These are phyloP conservation scores for Sparus aurata DNA, from an alignment of 2,797 vertebrate genomes.

Conservation along the genomic window DNA sequence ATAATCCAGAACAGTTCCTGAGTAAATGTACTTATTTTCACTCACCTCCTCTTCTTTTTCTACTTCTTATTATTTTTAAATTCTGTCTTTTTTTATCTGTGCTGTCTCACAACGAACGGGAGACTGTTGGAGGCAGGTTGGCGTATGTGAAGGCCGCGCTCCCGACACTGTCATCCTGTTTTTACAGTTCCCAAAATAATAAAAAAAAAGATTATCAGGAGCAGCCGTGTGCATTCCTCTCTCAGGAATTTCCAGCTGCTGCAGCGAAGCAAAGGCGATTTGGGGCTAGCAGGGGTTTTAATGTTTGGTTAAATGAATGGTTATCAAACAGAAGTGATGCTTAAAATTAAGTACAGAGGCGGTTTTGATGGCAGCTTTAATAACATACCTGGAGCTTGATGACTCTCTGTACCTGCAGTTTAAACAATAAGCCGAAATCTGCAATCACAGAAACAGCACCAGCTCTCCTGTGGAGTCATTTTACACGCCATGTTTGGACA, in stretches of 20 bases:
- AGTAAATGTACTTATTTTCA: not conserved
- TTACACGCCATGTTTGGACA: constrained; percentile 41
- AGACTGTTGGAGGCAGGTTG: too few relatives aligned
- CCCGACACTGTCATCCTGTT: too few relatives aligned
- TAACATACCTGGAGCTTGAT: not conserved
- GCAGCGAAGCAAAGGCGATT: not conserved
- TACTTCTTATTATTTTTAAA: too few relatives aligned
- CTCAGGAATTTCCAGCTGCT: not conserved
- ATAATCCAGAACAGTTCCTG: not conserved
- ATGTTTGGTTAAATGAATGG: not conserved
- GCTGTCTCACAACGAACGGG: too few relatives aligned
- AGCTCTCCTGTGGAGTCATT: constrained; percentile 15
- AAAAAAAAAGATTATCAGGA: too few relatives aligned
- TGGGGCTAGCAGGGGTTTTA: not conserved
- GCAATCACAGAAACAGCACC: constrained; percentile 3
- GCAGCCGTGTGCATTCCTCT: not conserved
- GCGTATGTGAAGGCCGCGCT: too few relatives aligned
- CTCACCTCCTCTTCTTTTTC: too few relatives aligned
- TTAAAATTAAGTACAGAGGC: not conserved
- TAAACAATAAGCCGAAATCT: constrained; percentile 6
- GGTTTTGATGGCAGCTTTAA: not conserved
- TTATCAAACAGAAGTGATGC: not conserved
- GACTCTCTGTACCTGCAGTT: not conserved
- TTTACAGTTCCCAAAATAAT: too few relatives aligned
- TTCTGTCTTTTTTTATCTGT: too few relatives aligned